Conservation (phyloP, 2,113 vertebrate species). For the Notothenia coriiceps region DNA sequence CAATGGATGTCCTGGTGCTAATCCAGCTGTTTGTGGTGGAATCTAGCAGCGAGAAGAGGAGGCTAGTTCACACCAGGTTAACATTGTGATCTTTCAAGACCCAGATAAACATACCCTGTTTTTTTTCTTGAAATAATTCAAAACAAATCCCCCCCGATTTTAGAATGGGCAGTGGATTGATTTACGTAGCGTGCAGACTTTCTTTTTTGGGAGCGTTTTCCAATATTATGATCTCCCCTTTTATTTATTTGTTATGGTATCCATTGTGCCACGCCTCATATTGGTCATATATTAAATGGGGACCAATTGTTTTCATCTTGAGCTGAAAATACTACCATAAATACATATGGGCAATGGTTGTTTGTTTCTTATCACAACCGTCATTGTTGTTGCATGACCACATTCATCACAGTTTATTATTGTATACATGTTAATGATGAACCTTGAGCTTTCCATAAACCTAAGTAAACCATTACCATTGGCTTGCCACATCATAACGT, state of each 20-base stretch:
- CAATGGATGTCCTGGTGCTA: conserved; percentile 15
- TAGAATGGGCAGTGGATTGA: background rate
- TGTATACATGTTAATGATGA: background rate
- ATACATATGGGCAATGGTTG: background rate
- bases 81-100: background rate
- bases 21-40: conserved; percentile 30
- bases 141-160: background rate
- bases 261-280: background rate
- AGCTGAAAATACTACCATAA: background rate
- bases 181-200: background rate
- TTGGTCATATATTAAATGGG: background rate
- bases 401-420: background rate
- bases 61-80: conserved; percentile 1
- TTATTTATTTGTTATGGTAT: background rate
- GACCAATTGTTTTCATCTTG: background rate
- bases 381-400: background rate
- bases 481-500: background rate
- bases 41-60: conserved; percentile 7
- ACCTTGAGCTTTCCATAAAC: background rate
- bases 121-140: background rate
- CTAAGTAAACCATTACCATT: background rate
- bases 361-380: no score
- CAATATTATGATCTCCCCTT: background rate
- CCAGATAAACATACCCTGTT: background rate
- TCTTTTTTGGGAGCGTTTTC: background rate